Conservation (phyloP, 2,797 vertebrate species). For the Crax fasciolata region DNA sequence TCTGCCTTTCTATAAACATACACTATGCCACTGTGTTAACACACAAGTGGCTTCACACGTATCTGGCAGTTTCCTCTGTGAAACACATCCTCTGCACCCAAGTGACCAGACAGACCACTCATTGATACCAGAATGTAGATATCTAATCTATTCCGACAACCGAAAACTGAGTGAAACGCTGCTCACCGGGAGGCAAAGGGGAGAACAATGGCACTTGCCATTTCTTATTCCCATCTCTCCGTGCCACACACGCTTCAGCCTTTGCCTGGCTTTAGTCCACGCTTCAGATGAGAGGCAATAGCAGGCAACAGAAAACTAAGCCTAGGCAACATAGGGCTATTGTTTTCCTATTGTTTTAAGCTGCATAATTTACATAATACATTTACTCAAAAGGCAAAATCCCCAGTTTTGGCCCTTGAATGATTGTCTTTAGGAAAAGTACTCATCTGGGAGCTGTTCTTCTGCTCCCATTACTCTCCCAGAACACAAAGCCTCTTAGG, state of each 20-base stretch:
- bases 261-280: not conserved
- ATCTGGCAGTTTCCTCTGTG: slow-evolving; percentile 16
- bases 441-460: not conserved
- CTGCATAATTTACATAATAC: not conserved
- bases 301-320: not conserved
- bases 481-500: not conserved
- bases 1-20: slow-evolving; percentile 16
- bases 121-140: not conserved
- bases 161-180: not conserved
- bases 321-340: not conserved
- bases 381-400: not conserved
- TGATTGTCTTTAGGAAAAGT: not conserved
- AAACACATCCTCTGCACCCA: not conserved
- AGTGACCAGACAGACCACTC: not conserved
- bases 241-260: slow-evolving; percentile 30
- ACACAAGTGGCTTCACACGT: slow-evolving; percentile 2
- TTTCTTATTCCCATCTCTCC: slow-evolving; percentile 38
- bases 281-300: not conserved
- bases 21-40: not conserved
- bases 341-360: not conserved
- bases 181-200: slow-evolving; percentile 16
- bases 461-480: not conserved
- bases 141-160: slow-evolving; percentile 63
- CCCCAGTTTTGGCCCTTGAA: not conserved
- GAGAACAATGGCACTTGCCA: slow-evolving; percentile 70